phyloP scores from a whole-genome alignment of 2,888 invertebrate species.

The Rhorus exstirpatorius region DNA sequence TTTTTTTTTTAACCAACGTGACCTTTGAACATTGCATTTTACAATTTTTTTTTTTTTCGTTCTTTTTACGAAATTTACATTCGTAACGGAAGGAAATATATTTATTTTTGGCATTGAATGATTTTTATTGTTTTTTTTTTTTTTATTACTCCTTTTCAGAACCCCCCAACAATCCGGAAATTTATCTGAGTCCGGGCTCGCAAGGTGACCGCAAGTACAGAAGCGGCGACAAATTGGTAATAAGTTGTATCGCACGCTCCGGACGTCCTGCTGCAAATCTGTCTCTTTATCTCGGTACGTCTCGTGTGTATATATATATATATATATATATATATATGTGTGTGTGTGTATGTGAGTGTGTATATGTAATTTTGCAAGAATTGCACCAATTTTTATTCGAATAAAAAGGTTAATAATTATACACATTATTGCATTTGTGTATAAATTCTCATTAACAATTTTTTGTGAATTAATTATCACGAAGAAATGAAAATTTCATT shows the following conservation, averaged over 20 bases:
- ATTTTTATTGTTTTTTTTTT: background rate
- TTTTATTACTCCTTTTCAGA: constrained; percentile 82
- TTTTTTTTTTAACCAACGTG: background rate
- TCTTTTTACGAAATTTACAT: too few relatives aligned
- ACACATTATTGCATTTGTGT: too few relatives aligned
- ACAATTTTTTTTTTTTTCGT: too few relatives aligned
- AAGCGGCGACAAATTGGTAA: constrained; percentile 89
- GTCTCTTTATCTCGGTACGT: constrained; percentile 90
- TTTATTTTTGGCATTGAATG: too few relatives aligned
- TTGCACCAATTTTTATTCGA: too few relatives aligned
- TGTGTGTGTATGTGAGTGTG: too few relatives aligned
- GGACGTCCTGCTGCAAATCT: constrained; percentile 93
- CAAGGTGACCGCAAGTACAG: constrained; percentile 86
- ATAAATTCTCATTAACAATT: too few relatives aligned
- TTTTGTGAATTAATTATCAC: too few relatives aligned
- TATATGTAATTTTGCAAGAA: background rate
- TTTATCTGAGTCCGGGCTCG: constrained; percentile 84
- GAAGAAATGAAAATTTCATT: too few relatives aligned
- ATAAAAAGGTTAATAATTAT: too few relatives aligned
- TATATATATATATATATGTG: too few relatives aligned
- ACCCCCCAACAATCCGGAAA: constrained; percentile 86
- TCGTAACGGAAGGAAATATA: too few relatives aligned
- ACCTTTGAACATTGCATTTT: background rate
- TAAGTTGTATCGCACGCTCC: constrained; percentile 90
- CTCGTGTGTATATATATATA: background rate